Evolutionary conservation across 2,888 invertebrate genomes (phyloP).

Genomic region (Caenorhabditis imperialis): DNA sequence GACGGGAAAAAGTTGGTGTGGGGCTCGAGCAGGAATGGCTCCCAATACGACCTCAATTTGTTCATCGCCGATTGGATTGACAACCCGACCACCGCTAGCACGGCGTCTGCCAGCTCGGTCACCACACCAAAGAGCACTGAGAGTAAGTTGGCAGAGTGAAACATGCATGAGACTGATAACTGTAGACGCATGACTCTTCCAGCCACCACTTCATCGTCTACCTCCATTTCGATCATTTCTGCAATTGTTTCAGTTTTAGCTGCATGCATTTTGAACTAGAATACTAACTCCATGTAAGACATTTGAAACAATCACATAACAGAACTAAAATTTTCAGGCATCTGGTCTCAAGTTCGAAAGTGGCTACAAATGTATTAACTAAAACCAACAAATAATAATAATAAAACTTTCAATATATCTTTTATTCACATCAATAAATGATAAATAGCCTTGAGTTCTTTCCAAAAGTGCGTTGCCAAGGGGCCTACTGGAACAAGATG

Average conservation of each 20-base stretch:
- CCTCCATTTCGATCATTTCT: not conserved
- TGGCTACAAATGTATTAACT: too few relatives aligned
- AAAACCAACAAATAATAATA: too few relatives aligned
- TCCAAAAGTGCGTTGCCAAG: too few relatives aligned
- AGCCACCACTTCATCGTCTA: slow-evolving; percentile 16
- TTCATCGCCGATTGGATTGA: slow-evolving; percentile 75
- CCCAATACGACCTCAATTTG: slow-evolving; percentile 68
- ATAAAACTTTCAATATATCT: too few relatives aligned
- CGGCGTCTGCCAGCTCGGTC: not conserved
- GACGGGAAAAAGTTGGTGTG: slow-evolving; percentile 71
- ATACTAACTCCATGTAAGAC: too few relatives aligned
- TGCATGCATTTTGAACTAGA: slow-evolving; percentile 14
- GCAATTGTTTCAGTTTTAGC: slow-evolving; percentile 14
- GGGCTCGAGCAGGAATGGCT: slow-evolving; percentile 67
- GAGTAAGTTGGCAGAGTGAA: not conserved
- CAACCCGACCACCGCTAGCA: slow-evolving; percentile 7
- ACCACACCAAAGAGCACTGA: not conserved
- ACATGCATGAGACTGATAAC: not conserved
- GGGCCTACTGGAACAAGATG: slow-evolving; percentile 55
- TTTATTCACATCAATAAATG: too few relatives aligned
- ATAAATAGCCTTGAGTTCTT: too few relatives aligned
- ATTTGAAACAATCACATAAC: too few relatives aligned
- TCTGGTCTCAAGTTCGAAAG: too few relatives aligned
- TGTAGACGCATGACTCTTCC: not conserved
- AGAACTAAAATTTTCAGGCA: too few relatives aligned